These are phyloP conservation scores for Mus caroli DNA, from an alignment of 2,797 vertebrate genomes.

Conservation along the genomic window DNA sequence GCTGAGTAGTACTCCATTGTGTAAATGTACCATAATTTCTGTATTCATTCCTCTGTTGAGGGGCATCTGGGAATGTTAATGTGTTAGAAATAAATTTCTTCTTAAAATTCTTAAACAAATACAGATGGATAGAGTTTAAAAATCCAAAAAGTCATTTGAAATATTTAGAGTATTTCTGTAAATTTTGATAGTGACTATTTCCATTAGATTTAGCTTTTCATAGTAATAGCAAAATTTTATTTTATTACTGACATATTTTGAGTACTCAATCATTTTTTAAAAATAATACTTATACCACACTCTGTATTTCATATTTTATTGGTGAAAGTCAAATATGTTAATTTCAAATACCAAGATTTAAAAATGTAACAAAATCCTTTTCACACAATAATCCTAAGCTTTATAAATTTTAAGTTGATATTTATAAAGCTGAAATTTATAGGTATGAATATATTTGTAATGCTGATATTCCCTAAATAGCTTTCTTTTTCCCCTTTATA, in stretches of 20 bases:
- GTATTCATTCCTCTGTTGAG: too few relatives aligned
- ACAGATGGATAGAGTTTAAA: conserved; percentile 32
- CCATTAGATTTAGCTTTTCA: conserved; percentile 46
- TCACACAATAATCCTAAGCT: conserved; percentile 5
- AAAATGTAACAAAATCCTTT: conserved; percentile 25
- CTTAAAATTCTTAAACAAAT: conserved; percentile 54
- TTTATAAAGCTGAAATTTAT: not conserved
- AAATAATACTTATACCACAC: not conserved
- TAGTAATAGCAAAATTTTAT: conserved; percentile 22
- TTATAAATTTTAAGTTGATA: conserved; percentile 18
- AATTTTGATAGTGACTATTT: conserved; percentile 50
- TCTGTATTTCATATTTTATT: not conserved
- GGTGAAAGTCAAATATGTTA: conserved; percentile 14
- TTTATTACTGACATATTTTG: conserved; percentile 25
- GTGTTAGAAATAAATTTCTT: conserved; percentile 61
- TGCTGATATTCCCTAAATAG: not conserved
- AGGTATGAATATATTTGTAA: not conserved
- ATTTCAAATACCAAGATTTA: conserved; percentile 38
- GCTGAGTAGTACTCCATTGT: too few relatives aligned
- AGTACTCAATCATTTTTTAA: not conserved
- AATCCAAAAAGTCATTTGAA: conserved; percentile 52
- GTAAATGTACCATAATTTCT: too few relatives aligned
- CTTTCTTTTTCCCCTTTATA: not conserved
- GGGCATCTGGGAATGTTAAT: too few relatives aligned
- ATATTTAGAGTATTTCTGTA: conserved; percentile 55